phyloP scores from a whole-genome alignment of 1,140 invertebrate genomes.

The Stenopsyche tienmushanensis region DNA sequence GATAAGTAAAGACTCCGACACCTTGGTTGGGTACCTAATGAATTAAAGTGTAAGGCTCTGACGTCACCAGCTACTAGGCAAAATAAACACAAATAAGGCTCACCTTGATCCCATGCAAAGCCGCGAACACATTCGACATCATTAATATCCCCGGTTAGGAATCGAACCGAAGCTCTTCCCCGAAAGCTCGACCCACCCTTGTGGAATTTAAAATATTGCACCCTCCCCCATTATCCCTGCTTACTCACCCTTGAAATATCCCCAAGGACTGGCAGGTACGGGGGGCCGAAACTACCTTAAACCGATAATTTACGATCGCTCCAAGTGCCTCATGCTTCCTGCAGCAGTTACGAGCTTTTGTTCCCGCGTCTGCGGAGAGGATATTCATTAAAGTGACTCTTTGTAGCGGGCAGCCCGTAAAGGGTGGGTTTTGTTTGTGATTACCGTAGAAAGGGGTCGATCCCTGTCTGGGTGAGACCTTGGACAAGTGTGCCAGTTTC shows the following conservation, averaged over 20 bases:
- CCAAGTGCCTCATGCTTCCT: conserved; percentile 10
- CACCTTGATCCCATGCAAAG: conserved; percentile 13
- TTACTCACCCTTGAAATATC: conserved; percentile 61
- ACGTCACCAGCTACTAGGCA: conserved; percentile 1
- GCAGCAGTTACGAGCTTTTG: conserved; percentile 9
- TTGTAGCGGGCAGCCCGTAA: conserved; percentile 5
- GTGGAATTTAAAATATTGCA: conserved; percentile 61
- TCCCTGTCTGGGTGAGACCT: neutral
- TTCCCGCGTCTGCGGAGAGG: conserved; percentile 1
- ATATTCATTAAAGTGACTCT: conserved; percentile 38
- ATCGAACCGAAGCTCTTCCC: conserved; percentile 16
- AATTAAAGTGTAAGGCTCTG: no score
- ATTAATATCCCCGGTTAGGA: conserved; percentile 35
- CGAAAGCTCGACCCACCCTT: conserved; percentile 2
- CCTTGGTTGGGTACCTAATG: no score
- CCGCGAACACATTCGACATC: conserved; percentile 29
- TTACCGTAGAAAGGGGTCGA: neutral
- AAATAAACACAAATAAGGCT: neutral
- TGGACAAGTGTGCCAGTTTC: neutral
- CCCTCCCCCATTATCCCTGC: conserved; percentile 58
- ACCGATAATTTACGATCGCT: conserved; percentile 33
- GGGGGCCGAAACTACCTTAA: conserved; percentile 41
- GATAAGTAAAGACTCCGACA: no score
- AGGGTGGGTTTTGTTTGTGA: conserved; percentile 4
- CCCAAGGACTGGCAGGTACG: conserved; percentile 55